Evolutionary conservation across 2,113 vertebrate species (phyloP).

Genomic region (Parus major): DNA sequence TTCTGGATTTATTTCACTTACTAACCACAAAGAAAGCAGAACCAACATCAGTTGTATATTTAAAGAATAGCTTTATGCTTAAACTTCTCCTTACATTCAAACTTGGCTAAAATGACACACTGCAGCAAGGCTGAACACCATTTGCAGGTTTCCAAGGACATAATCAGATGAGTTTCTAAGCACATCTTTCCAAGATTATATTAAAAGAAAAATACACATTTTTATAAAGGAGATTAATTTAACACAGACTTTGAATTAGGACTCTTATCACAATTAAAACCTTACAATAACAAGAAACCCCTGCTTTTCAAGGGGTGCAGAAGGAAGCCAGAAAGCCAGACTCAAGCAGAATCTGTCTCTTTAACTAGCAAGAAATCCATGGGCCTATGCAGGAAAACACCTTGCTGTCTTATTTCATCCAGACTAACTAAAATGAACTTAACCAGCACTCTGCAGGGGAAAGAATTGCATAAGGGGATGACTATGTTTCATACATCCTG

Average conservation of each 20-base stretch:
- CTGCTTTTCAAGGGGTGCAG: background rate
- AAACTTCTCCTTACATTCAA: background rate
- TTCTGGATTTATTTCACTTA: background rate
- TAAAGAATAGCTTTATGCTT: background rate
- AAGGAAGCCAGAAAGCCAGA: background rate
- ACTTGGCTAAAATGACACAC: background rate
- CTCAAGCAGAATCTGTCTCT: background rate
- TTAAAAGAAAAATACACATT: background rate
- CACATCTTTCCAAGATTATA: background rate
- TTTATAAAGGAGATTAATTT: background rate
- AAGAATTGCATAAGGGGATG: background rate
- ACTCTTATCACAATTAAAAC: background rate
- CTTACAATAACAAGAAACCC: background rate
- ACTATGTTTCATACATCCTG: background rate
- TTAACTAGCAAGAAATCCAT: background rate
- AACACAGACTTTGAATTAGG: background rate
- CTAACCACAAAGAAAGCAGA: background rate
- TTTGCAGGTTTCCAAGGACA: background rate
- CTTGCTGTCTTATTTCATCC: background rate
- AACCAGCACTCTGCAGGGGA: background rate
- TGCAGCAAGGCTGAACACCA: background rate
- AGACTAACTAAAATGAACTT: background rate
- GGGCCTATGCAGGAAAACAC: background rate
- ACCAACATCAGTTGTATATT: background rate
- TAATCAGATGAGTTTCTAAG: background rate